Evolutionary conservation across 1,140 invertebrate genomes (phyloP).

Genomic region (Achroia grisella): DNA sequence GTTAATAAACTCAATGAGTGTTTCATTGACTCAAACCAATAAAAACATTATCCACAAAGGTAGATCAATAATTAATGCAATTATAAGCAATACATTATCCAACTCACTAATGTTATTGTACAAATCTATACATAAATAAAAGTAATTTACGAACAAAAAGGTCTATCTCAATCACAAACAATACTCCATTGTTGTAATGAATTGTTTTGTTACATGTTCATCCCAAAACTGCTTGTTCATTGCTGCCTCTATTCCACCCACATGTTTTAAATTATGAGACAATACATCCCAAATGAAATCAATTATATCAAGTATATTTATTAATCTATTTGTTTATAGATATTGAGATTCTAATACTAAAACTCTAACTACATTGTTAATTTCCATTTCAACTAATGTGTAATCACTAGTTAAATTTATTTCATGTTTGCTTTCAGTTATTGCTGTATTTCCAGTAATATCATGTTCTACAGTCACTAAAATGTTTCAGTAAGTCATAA

Average conservation of each 20-base stretch:
- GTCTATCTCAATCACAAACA: conserved; percentile 47
- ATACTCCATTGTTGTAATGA: conserved; percentile 56
- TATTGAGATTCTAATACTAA: background rate
- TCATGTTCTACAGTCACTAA: conserved; percentile 25
- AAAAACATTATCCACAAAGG: too few species aligned
- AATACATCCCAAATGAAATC: conserved; percentile 16
- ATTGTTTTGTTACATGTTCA: conserved; percentile 44
- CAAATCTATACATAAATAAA: conserved; percentile 26
- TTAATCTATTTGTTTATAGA: conserved; percentile 2
- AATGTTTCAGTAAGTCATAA: conserved; percentile 31
- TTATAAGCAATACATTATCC: conserved; percentile 23
- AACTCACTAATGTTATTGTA: conserved; percentile 32
- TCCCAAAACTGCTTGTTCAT: conserved; percentile 38
- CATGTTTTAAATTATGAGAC: conserved; percentile 27
- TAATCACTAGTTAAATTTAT: background rate
- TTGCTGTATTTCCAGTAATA: conserved; percentile 17
- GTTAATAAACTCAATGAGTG: too few species aligned
- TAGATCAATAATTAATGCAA: conserved; percentile 5
- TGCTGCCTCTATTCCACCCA: conserved; percentile 44
- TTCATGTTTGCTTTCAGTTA: background rate
- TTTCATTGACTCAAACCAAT: too few species aligned
- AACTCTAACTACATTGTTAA: background rate
- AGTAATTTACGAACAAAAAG: conserved; percentile 40
- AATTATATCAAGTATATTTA: conserved; percentile 14
- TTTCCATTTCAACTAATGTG: background rate